phyloP scores from a whole-genome alignment of 2,797 vertebrate genomes.

The Cuniculus paca region DNA sequence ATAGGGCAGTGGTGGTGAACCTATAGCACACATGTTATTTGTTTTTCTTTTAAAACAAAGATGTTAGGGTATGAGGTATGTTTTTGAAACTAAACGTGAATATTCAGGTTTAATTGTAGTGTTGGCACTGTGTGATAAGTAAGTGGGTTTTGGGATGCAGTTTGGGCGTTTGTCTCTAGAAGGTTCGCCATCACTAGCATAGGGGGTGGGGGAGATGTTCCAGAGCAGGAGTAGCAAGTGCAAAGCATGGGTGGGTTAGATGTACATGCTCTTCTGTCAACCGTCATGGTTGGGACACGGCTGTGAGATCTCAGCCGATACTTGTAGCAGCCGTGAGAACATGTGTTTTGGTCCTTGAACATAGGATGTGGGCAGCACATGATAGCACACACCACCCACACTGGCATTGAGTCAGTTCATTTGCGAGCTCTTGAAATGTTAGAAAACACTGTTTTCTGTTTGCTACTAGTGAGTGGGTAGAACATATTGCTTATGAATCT shows the following conservation, averaged over 20 bases:
- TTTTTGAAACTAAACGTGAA: background rate
- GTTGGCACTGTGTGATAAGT: background rate
- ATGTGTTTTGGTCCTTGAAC: background rate
- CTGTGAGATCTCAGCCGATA: background rate
- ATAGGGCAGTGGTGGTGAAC: background rate
- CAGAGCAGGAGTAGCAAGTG: background rate
- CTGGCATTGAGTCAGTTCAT: background rate
- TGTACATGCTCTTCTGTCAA: rapidly evolving
- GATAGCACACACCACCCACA: background rate
- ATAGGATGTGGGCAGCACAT: background rate
- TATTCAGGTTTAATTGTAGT: background rate
- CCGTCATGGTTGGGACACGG: background rate
- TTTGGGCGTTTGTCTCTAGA: background rate
- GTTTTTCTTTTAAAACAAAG: background rate
- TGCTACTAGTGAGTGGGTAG: background rate
- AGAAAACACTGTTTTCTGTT: background rate
- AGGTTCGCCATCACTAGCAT: background rate
- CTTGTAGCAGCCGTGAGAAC: background rate
- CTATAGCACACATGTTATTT: background rate
- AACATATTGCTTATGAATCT: background rate
- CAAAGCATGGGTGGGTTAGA: background rate
- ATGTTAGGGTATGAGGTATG: background rate
- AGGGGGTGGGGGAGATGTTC: background rate
- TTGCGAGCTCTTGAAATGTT: background rate
- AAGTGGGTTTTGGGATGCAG: background rate